Evolutionary conservation across 2,113 vertebrate species (phyloP), one percentile per base, ranked within the genome.

Genomic region (Cercopithecus mona): DNA sequence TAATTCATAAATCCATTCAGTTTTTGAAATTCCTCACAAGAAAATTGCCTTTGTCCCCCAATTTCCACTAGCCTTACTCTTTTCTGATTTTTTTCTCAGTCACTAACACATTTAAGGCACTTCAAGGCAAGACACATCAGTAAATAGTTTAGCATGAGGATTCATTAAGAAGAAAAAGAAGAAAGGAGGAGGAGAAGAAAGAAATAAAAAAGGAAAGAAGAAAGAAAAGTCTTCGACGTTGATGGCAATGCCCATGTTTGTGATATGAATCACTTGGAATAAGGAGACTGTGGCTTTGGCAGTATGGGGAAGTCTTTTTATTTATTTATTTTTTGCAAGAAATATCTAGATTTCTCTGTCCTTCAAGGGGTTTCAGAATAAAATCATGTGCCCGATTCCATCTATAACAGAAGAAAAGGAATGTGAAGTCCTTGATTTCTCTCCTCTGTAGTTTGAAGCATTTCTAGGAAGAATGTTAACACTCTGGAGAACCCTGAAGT

Each of bases 401-500:
- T 43, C 86, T 38, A 70, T 27, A 96, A 87, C 48, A 95, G 84
- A 96, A 96, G 55, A 87, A 94, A 95, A 72, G 22, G 23, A 93
- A 82, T 76, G 55, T 38, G 35, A 91, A 88, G 87, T 80, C 79
- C 70, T 94, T 90, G 82, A 92, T 94, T 97, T 88, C 52, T 79
- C 35, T 92, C 81, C 73, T 90, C 61, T 11, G 35, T 70, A 76
- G 22, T 94, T 90, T 94, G 83, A 97, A 96, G 86, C 82, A 70
- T 91, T 93, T 97, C 94, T 89, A 52, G 93, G 89, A 87, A 93
- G 70, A 66, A 88, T 57, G 35, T 48, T 83, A 92, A 97, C 55
- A 95, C 86, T 90, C 64, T 92, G 3, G 7, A 90, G 93, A 96
- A 83, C 84, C 75, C 80, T 68, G 96, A 97, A 72, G 93, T 94